Conservation (phyloP, 2,888 invertebrate genomes). For the Eumerus sabulonum region DNA sequence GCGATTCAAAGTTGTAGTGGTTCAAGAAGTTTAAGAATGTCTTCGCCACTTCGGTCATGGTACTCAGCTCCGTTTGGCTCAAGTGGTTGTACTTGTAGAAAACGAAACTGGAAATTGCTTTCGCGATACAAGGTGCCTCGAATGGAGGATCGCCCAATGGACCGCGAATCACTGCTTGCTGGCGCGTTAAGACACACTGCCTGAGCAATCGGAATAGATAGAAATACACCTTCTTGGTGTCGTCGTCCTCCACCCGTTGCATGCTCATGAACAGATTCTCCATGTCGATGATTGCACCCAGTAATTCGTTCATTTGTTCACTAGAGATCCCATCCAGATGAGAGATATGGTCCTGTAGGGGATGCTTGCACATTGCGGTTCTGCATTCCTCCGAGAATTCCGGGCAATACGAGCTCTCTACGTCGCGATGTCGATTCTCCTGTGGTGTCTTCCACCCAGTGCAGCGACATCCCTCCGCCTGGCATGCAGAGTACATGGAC, state of each 20-base stretch:
- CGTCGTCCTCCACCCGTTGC: constrained; percentile 91
- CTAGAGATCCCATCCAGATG: constrained; percentile 87
- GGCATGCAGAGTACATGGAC: constrained; percentile 72
- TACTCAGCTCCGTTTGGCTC: constrained; percentile 81
- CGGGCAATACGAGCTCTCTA: constrained; percentile 79
- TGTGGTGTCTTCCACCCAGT: constrained; percentile 92
- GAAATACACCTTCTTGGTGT: constrained; percentile 92
- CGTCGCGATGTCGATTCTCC: constrained; percentile 80
- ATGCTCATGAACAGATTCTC: constrained; percentile 94
- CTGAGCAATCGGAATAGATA: constrained; percentile 90
- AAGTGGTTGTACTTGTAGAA: constrained; percentile 82
- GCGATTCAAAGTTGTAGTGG: constrained; percentile 94
- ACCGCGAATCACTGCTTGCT: constrained; percentile 88
- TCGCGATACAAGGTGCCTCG: constrained; percentile 92
- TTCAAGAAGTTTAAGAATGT: constrained; percentile 94
- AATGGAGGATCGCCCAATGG: constrained; percentile 93
- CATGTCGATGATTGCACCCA: constrained; percentile 93
- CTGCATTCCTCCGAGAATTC: constrained; percentile 89
- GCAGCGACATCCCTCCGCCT: constrained; percentile 83
- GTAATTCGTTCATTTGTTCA: constrained; percentile 88
- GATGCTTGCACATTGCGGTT: constrained; percentile 84
- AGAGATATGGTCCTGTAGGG: constrained; percentile 88
- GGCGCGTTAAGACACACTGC: constrained; percentile 89
- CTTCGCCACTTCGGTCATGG: constrained; percentile 90
- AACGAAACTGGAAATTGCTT: constrained; percentile 94